A percentile compares a stretch with the other conserved stretches of the same genome.
Conservation (phyloP, 2,888 invertebrate species). For the Cheilosia impressa region DNA sequence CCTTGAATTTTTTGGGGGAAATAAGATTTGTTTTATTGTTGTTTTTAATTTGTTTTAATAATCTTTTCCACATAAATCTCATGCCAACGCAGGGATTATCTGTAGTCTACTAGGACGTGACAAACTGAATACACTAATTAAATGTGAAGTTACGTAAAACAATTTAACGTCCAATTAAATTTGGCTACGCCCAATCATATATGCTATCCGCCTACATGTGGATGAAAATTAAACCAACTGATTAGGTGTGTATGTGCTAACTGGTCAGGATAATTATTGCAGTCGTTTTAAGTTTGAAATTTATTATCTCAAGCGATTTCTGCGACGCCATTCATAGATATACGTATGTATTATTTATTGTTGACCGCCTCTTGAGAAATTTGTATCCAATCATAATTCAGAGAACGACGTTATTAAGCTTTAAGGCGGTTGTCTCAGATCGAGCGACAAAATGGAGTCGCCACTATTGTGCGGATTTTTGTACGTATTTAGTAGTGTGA, state of each 20-base stretch:
- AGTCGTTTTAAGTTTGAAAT: background rate
- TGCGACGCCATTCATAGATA: background rate
- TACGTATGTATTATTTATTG: too few species aligned
- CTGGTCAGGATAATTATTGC: constrained; percentile 20
- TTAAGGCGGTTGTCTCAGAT: too few species aligned
- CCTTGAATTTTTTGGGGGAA: constrained; percentile 8
- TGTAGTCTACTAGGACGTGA: constrained; percentile 33
- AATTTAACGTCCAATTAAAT: constrained; percentile 49
- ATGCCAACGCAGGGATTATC: constrained; percentile 54
- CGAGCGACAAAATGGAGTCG: too few species aligned
- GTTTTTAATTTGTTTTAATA: constrained; percentile 32
- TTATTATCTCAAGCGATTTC: background rate
- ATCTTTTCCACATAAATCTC: constrained; percentile 42
- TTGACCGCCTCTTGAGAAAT: too few species aligned
- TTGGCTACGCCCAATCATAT: constrained; percentile 47
- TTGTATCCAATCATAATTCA: too few species aligned
- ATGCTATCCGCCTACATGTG: constrained; percentile 49
- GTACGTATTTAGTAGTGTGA: too few species aligned
- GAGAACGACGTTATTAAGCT: too few species aligned
- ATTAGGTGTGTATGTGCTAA: constrained; percentile 1
- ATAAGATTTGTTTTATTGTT: constrained; percentile 26
- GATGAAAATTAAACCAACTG: background rate
- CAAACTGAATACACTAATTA: constrained; percentile 18
- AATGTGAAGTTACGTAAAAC: constrained; percentile 39
- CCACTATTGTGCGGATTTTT: too few species aligned